These are phyloP conservation scores for Globia sparganii DNA, from an alignment of 2,888 invertebrate species.

Conservation along the genomic window DNA sequence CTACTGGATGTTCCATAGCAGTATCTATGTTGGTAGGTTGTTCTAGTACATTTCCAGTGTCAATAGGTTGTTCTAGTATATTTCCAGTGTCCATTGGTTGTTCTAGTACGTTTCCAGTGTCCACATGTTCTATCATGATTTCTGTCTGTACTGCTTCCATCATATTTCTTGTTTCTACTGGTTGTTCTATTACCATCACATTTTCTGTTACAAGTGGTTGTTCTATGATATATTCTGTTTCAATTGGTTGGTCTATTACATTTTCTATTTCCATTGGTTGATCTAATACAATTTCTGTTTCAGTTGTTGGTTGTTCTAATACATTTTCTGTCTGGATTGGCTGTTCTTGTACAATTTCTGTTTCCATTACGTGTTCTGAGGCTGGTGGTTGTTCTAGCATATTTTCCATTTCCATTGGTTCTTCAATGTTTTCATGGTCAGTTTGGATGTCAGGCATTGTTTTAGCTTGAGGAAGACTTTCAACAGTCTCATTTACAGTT, in stretches of 20 bases:
- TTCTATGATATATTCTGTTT: conserved; percentile 37
- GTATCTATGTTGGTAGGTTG: conserved; percentile 18
- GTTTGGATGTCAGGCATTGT: conserved; percentile 37
- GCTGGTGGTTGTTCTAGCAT: conserved; percentile 27
- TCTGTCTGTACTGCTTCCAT: conserved; percentile 10
- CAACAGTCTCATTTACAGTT: conserved; percentile 24
- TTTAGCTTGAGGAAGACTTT: conserved; percentile 36
- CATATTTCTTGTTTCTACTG: conserved; percentile 7
- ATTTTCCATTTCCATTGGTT: conserved; percentile 39
- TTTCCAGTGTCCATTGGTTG: conserved; percentile 16
- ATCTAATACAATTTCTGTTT: conserved; percentile 25
- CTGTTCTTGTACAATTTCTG: conserved; percentile 25
- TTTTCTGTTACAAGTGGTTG: conserved; percentile 22
- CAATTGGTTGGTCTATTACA: conserved; percentile 13
- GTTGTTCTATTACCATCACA: conserved; percentile 26
- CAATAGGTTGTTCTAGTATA: conserved; percentile 22
- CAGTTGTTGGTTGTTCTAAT: conserved; percentile 17
- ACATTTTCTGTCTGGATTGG: conserved; percentile 35
- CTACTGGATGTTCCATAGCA: conserved; percentile 14
- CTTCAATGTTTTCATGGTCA: conserved; percentile 35
- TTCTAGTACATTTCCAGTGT: conserved; percentile 12
- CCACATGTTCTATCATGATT: conserved; percentile 12
- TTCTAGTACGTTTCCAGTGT: conserved; percentile 15
- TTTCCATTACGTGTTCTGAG: conserved; percentile 26
- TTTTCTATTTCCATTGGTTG: conserved; percentile 35